Conservation (phyloP, 1,140 invertebrate species). For the Nilaparvata lugens region DNA sequence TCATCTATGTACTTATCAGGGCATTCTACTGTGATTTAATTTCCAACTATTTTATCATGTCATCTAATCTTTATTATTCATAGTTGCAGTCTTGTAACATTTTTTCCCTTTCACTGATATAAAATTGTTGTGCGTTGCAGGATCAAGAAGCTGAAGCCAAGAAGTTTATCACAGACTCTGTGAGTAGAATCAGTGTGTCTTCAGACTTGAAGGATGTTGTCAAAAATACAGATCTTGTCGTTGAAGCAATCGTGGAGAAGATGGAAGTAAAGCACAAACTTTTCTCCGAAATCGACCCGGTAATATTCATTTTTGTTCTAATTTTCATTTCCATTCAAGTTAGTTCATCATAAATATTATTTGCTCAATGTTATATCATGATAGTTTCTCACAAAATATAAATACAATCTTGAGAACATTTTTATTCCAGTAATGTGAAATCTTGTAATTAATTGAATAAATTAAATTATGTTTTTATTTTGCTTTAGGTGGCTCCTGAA, state of each 20-base stretch:
- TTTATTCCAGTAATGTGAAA: too few relatives aligned
- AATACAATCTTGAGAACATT: too few relatives aligned
- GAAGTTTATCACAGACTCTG: slow-evolving; percentile 54
- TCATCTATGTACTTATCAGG: too few relatives aligned
- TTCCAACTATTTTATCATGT: too few relatives aligned
- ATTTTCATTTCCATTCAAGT: too few relatives aligned
- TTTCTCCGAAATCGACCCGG: slow-evolving; percentile 52
- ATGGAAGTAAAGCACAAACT: slow-evolving; percentile 68
- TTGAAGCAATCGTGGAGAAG: slow-evolving; percentile 85
- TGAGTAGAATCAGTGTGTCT: slow-evolving; percentile 46
- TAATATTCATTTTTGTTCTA: slow-evolving; percentile 25
- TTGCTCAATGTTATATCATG: too few relatives aligned
- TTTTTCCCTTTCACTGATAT: not conserved
- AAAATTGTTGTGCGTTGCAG: slow-evolving; percentile 20
- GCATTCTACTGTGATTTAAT: too few relatives aligned
- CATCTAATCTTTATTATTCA: not conserved
- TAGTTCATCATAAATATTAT: too few relatives aligned
- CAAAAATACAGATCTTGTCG: slow-evolving; percentile 61
- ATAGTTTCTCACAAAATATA: too few relatives aligned
- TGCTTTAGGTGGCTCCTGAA: slow-evolving; percentile 45
- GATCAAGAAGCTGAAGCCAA: slow-evolving; percentile 51
- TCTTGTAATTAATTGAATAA: not conserved
- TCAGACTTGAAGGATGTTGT: slow-evolving; percentile 50
- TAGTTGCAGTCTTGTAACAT: too few relatives aligned
- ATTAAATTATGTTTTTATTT: slow-evolving; percentile 9